phyloP scores from a whole-genome alignment of 2,113 vertebrate genomes.

The Athene noctua region DNA sequence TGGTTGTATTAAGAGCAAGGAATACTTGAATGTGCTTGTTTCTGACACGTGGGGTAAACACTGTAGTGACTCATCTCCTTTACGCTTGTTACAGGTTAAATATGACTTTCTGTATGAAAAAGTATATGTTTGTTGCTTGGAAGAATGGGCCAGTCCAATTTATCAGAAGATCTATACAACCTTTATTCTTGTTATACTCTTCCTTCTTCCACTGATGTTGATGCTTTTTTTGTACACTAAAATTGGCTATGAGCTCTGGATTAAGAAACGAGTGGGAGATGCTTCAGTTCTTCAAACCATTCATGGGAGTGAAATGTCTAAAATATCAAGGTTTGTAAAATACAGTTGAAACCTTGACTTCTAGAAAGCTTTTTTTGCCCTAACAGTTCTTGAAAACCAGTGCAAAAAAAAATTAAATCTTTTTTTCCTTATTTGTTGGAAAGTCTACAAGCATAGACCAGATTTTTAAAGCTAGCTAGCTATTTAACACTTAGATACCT shows the following conservation, averaged over 20 bases:
- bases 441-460: not conserved
- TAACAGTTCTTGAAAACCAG: not conserved
- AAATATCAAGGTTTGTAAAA: slow-evolving; percentile 73
- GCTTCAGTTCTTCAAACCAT: slow-evolving; percentile 71
- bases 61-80: not conserved
- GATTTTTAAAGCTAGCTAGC: not conserved
- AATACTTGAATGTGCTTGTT: not conserved
- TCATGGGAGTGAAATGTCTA: slow-evolving; percentile 74
- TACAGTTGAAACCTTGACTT: not conserved
- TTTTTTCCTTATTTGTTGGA: not conserved
- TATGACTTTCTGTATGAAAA: slow-evolving; percentile 77
- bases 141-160: slow-evolving; percentile 69
- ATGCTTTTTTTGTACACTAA: slow-evolving; percentile 76
- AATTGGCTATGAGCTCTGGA: slow-evolving; percentile 77
- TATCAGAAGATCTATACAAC: slow-evolving; percentile 73
- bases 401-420: not conserved
- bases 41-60: not conserved
- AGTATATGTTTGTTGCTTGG: slow-evolving; percentile 73
- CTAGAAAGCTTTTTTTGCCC: not conserved
- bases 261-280: slow-evolving; percentile 76
- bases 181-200: slow-evolving; percentile 73
- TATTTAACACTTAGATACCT: not conserved
- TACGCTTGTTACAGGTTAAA: slow-evolving; percentile 69
- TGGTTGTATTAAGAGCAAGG: not conserved
- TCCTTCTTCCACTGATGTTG: slow-evolving; percentile 71